These are phyloP conservation scores for Cecidostiba fungosa DNA, from an alignment of 2,888 invertebrate genomes.

Conservation along the genomic window DNA sequence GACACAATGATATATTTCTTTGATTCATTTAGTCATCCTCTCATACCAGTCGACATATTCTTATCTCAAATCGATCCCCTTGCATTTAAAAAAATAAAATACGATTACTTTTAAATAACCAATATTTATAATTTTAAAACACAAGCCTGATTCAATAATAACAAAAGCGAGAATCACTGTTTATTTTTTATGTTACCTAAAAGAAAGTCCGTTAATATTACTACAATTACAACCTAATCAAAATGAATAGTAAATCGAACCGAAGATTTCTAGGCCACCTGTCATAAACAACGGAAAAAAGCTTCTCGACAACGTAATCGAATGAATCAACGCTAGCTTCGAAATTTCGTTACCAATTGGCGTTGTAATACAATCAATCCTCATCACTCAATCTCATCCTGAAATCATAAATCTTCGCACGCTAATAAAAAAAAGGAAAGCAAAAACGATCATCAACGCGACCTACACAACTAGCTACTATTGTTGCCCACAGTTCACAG, in stretches of 20 bases:
- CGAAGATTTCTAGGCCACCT: constrained; percentile 2
- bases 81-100: too few relatives aligned
- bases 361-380: constrained; percentile 49
- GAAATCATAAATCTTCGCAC: constrained; percentile 36
- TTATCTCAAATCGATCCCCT: too few relatives aligned
- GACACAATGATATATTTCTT: too few relatives aligned
- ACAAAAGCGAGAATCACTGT: too few relatives aligned
- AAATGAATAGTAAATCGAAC: constrained; percentile 22
- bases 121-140: too few relatives aligned
- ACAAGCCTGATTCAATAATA: too few relatives aligned
- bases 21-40: too few relatives aligned
- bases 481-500: background rate
- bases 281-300: background rate
- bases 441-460: constrained; percentile 16
- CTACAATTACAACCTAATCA: background rate
- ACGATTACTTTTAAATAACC: background rate
- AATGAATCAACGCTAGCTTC: constrained; percentile 20
- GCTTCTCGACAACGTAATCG: constrained; percentile 22
- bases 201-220: background rate
- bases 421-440: constrained; percentile 35
- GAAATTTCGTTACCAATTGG: constrained; percentile 33
- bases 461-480: background rate
- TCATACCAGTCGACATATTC: too few relatives aligned
- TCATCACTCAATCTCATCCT: constrained; percentile 45
- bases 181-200: background rate